Conservation (phyloP, 2,888 invertebrate genomes). For the Lacanobia wlatinum region DNA sequence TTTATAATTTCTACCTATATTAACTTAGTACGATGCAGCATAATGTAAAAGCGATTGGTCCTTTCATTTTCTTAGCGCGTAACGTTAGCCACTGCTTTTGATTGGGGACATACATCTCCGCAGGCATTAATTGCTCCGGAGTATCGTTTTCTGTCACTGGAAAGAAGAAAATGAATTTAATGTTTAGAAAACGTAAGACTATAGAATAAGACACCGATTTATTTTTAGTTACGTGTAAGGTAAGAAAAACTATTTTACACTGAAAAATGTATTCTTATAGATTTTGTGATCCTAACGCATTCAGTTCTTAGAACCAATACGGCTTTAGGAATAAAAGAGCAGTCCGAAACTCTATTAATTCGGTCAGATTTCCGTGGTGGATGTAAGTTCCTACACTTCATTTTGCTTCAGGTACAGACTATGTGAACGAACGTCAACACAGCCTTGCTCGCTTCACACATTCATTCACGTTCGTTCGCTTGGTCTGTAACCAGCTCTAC, state of each 20-base stretch:
- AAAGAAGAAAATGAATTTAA: constrained; percentile 7
- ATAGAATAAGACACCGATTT: neutral
- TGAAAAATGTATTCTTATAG: too few species aligned
- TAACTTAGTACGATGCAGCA: constrained; percentile 80
- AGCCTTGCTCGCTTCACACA: too few species aligned
- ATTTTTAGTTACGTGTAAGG: neutral
- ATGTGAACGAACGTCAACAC: too few species aligned
- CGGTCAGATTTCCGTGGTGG: neutral
- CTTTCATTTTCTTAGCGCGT: constrained; percentile 90
- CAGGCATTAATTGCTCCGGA: constrained; percentile 93
- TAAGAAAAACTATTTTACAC: neutral
- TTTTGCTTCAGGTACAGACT: neutral
- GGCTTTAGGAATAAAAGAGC: neutral
- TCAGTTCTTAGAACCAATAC: neutral
- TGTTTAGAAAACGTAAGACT: neutral
- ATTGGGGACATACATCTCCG: constrained; percentile 98
- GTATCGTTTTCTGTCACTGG: constrained; percentile 83
- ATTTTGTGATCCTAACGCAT: neutral
- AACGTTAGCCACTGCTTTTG: constrained; percentile 97
- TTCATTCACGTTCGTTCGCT: too few species aligned
- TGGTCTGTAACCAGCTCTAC: too few species aligned
- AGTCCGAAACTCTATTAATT: neutral
- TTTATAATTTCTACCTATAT: constrained; percentile 60
- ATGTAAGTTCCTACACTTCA: too few species aligned
- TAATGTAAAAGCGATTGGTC: constrained; percentile 80